These are phyloP conservation scores for Aricia agestis DNA, from an alignment of 1,140 invertebrate species.

Conservation along the genomic window DNA sequence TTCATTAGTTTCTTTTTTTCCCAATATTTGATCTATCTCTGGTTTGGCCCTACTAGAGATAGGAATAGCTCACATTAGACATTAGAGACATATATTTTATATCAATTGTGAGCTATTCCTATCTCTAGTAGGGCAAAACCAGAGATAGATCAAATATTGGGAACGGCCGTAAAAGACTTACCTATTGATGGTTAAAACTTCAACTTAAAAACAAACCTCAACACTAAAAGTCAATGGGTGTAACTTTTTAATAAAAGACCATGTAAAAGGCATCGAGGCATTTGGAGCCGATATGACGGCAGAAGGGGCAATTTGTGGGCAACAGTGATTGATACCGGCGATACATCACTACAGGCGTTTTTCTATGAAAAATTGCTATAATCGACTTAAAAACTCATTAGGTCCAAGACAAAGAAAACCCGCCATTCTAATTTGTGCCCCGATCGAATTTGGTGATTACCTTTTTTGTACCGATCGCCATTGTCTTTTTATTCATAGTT, in stretches of 20 bases:
- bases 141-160: no score
- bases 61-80: no score
- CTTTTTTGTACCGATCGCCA: slow-evolving; percentile 55
- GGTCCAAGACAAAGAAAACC: slow-evolving; percentile 68
- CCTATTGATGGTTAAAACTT: no score
- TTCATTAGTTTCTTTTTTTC: no score
- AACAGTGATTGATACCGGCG: slow-evolving; percentile 69
- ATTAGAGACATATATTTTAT: no score
- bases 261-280: slow-evolving; percentile 23
- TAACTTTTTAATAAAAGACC: background rate
- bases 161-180: no score
- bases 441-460: slow-evolving; percentile 65
- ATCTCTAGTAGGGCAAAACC: no score
- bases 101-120: no score
- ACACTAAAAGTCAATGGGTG: background rate
- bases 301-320: slow-evolving; percentile 52
- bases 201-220: background rate
- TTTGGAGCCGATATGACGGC: slow-evolving; percentile 33
- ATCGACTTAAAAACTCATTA: slow-evolving; percentile 76
- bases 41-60: no score
- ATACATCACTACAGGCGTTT: slow-evolving; percentile 73
- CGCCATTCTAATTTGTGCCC: slow-evolving; percentile 69
- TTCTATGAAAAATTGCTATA: slow-evolving; percentile 76
- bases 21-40: no score
- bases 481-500: slow-evolving; percentile 40